Conservation (phyloP, 2,113 vertebrate species). For the Orcinus orca region DNA sequence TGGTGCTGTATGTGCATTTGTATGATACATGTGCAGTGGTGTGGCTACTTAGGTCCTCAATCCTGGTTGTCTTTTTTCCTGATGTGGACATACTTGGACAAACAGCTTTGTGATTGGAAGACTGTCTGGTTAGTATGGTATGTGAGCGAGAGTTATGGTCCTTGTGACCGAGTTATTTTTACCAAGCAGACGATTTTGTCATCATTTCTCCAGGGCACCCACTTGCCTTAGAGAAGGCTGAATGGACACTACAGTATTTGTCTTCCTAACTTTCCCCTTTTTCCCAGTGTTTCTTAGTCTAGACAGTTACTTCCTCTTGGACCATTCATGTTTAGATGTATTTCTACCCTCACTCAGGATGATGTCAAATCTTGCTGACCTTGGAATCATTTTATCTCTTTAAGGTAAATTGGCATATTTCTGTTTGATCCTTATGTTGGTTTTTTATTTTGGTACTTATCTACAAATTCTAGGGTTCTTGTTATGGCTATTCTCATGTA, state of each 20-base stretch:
- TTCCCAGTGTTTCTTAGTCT: background rate
- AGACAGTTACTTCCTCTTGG: background rate
- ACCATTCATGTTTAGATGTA: background rate
- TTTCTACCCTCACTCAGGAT: background rate
- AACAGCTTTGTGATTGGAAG: background rate
- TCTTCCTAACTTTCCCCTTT: background rate
- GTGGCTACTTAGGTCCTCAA: background rate
- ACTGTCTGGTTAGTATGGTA: background rate
- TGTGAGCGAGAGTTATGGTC: background rate
- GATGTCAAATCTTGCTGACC: background rate
- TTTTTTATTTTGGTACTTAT: background rate
- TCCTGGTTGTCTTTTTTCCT: background rate
- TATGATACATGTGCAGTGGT: background rate
- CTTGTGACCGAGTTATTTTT: background rate
- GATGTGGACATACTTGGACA: background rate
- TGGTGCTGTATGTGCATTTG: background rate
- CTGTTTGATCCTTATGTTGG: background rate
- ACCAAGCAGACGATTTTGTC: background rate
- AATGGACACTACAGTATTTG: background rate
- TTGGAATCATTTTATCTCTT: background rate
- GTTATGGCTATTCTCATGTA: background rate
- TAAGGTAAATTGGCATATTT: background rate
- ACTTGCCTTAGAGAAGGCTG: background rate
- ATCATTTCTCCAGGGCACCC: background rate
- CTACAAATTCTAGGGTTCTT: conserved; percentile 11